Evolutionary conservation across 1,140 invertebrate genomes (phyloP).

Genomic region (Arion vulgaris): DNA sequence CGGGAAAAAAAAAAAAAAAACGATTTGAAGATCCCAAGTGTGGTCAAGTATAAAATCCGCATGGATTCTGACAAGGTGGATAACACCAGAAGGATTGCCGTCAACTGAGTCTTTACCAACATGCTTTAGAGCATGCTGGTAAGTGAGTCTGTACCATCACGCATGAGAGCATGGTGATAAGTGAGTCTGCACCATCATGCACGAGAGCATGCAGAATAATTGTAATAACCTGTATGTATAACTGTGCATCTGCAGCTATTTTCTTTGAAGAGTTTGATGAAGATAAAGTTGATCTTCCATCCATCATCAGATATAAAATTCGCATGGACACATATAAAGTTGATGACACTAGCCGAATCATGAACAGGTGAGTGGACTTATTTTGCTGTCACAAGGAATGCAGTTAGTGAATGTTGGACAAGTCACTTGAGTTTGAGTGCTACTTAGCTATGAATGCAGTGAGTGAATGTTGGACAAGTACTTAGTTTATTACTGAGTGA

Average conservation of each 20-base stretch:
- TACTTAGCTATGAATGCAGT: neutral
- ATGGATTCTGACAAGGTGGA: conserved; percentile 78
- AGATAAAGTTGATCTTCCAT: conserved; percentile 67
- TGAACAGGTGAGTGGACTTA: conserved; percentile 57
- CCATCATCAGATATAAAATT: conserved; percentile 76
- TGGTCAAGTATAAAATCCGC: conserved; percentile 76
- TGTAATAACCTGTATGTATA: neutral
- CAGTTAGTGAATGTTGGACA: neutral
- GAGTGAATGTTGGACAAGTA: neutral
- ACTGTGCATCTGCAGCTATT: conserved; percentile 17
- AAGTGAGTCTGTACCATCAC: too few relatives aligned
- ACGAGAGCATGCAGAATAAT: neutral
- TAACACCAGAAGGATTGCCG: conserved; percentile 73
- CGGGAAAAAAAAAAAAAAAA: too few relatives aligned
- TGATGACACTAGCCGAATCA: conserved; percentile 75
- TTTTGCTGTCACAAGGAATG: neutral
- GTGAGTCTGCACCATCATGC: too few relatives aligned
- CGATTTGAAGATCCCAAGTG: conserved; percentile 70
- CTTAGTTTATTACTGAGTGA: neutral
- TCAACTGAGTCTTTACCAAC: conserved; percentile 51
- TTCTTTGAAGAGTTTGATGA: conserved; percentile 17
- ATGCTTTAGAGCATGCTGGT: neutral
- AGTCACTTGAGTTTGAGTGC: too few relatives aligned
- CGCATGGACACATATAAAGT: conserved; percentile 77
- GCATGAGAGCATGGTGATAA: neutral